Base-by-base conservation (phyloP, 2,113 vertebrate genomes). In the Rissa tridactyla region DNA sequence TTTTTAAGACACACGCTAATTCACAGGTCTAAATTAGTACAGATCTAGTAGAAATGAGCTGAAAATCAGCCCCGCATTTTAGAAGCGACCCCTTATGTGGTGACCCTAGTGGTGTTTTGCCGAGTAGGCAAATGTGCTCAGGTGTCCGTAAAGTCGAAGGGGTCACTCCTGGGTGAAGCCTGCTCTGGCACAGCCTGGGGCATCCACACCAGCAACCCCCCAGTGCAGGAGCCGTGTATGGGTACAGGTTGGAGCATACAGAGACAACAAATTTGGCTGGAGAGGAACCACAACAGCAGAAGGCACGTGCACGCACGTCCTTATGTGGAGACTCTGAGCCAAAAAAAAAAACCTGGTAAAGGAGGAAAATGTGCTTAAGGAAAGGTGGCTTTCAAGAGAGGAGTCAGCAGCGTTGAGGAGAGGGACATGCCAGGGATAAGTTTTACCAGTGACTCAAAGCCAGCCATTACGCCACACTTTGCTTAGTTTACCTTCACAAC, bases 231-330 rank as follows among this genome's bases (percentile, higher is more conserved):
- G n/a, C 22, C 16, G 4, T 12, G 13, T 23, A 29, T 44, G 52
- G 13, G 10, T 21, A 18, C 1, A 9, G 34, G 8, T 2, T 38
- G 13, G 55, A 84, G 49, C 55, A 19, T 2, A 27, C 7, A 36
- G 17, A 42, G 23, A 34, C 25, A 32, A 20, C 3, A 68, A 42
- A 79, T 32, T 44, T 51, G 29, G 9, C 47, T 65, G 29, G 8
- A 88, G 49, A 72, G n/a, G 22, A 82, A 4, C 25, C 58, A 42
- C 47, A 55, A 25, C 32, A 60, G 25, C 11, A 68, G 80, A 88
- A 88, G 47, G 11, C 26, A 72, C n/a, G 4, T 6, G 11, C 5
- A n/a, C 25, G 5, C 2, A 9, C 11, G 0, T 22, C 52, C 8
- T 38, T 23, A 17, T 10, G 34, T 40, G 40, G 21, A 76, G 20